A percentile compares a stretch with the other conserved stretches of the same genome.
phyloP scores from a whole-genome alignment of 2,113 vertebrate species.

The Oreotrochilus melanogaster region DNA sequence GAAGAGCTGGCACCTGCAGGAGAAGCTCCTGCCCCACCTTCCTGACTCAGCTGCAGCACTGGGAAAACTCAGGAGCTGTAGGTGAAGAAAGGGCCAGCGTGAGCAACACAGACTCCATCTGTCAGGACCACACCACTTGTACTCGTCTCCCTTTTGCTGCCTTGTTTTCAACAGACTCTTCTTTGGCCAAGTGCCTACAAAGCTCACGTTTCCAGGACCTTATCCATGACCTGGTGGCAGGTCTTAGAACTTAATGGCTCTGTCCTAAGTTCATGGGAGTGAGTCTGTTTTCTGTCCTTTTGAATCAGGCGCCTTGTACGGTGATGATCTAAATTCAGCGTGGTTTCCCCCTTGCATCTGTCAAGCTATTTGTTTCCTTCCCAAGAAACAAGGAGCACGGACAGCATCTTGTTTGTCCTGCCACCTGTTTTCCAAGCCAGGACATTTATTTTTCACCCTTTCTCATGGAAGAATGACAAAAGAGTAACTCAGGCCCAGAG shows the following conservation, averaged over 20 bases:
- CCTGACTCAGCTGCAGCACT: background rate
- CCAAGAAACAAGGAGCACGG: background rate
- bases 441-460: slow-evolving; percentile 19
- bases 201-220: slow-evolving; percentile 21
- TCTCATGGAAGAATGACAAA: slow-evolving; percentile 32
- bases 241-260: background rate
- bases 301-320: background rate
- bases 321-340: background rate
- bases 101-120: background rate
- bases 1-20: background rate
- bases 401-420: slow-evolving; percentile 50
- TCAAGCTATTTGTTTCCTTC: slow-evolving; percentile 14
- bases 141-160: background rate
- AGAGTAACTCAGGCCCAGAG: background rate
- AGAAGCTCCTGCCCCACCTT: background rate
- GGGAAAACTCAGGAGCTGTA: background rate
- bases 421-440: slow-evolving; percentile 51
- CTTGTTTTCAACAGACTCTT: background rate
- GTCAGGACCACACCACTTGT: background rate
- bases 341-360: slow-evolving; percentile 28
- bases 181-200: background rate
- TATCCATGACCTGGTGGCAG: background rate
- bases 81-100: accelerated
- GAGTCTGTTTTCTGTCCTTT: background rate
- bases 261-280: background rate